Conservation (phyloP, 2,888 invertebrate species). For the Phengaris alcon region DNA sequence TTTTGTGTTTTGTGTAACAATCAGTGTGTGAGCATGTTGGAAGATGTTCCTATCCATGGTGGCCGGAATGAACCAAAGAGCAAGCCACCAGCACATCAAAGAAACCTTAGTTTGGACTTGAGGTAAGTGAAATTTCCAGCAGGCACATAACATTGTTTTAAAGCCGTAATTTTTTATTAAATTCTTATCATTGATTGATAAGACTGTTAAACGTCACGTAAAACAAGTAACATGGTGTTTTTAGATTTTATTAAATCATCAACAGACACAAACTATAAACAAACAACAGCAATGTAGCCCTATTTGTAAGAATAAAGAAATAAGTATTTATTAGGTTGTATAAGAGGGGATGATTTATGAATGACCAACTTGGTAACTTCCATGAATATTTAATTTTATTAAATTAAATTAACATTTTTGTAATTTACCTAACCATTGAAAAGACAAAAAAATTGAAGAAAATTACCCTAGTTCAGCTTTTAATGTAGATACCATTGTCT, state of each 20-base stretch:
- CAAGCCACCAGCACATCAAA: conserved; percentile 83
- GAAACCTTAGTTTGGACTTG: conserved; percentile 93
- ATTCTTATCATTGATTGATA: not conserved
- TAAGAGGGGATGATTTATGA: too few relatives aligned
- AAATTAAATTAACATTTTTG: too few relatives aligned
- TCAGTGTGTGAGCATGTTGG: conserved; percentile 74
- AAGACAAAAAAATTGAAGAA: too few relatives aligned
- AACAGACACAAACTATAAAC: not conserved
- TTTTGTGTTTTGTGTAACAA: conserved; percentile 61
- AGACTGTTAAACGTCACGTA: not conserved
- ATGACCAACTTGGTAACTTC: too few relatives aligned
- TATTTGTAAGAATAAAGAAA: not conserved
- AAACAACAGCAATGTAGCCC: not conserved
- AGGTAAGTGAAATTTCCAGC: conserved; percentile 76
- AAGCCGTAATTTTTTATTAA: not conserved
- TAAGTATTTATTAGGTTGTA: not conserved
- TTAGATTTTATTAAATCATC: not conserved
- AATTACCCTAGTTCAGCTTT: too few relatives aligned
- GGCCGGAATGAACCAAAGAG: conserved; percentile 64
- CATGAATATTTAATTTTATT: too few relatives aligned
- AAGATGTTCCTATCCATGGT: conserved; percentile 77
- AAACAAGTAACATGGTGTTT: not conserved
- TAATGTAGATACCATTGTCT: too few relatives aligned
- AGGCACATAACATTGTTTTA: not conserved
- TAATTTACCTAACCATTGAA: too few relatives aligned